These are phyloP conservation scores for Pelodytes ibericus DNA, from an alignment of 2,797 vertebrate species.

Conservation along the genomic window DNA sequence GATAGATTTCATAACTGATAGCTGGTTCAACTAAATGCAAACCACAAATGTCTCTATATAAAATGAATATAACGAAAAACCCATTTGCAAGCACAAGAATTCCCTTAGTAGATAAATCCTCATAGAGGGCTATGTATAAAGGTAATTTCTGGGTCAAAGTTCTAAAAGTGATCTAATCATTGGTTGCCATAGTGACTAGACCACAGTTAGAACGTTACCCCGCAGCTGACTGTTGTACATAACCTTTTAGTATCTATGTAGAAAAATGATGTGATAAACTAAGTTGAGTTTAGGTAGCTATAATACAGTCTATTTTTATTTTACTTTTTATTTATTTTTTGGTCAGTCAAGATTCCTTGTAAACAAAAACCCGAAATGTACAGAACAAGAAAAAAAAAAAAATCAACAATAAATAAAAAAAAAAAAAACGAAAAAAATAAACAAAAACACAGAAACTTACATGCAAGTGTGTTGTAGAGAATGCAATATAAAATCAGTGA, in stretches of 20 bases:
- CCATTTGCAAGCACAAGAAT: neutral
- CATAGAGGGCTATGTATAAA: too few relatives aligned
- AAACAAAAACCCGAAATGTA: conserved; percentile 93
- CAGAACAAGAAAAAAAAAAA: conserved; percentile 85
- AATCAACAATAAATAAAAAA: conserved; percentile 97
- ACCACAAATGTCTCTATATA: conserved; percentile 20
- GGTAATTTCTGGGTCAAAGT: too few relatives aligned
- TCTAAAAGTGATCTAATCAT: too few relatives aligned
- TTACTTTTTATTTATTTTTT: conserved; percentile 74
- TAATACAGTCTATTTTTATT: too few relatives aligned
- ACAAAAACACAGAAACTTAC: conserved; percentile 85
- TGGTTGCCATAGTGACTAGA: too few relatives aligned
- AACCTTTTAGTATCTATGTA: too few relatives aligned
- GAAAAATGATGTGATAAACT: too few relatives aligned
- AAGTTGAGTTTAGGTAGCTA: too few relatives aligned
- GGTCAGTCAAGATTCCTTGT: conserved; percentile 95
- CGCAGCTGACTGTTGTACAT: too few relatives aligned
- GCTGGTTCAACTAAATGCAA: conserved; percentile 67
- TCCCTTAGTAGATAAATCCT: neutral
- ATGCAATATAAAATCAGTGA: conserved; percentile 79
- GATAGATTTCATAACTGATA: conserved; percentile 65
- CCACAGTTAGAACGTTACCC: too few relatives aligned
- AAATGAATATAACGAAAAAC: conserved; percentile 30
- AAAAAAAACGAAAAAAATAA: conserved; percentile 76
- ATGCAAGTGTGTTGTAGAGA: conserved; percentile 88